Percentiles rank a stretch among this genome's conserved stretches.
These are phyloP conservation scores for Thermophis baileyi DNA, from an alignment of 2,113 vertebrate species.

Conservation along the genomic window DNA sequence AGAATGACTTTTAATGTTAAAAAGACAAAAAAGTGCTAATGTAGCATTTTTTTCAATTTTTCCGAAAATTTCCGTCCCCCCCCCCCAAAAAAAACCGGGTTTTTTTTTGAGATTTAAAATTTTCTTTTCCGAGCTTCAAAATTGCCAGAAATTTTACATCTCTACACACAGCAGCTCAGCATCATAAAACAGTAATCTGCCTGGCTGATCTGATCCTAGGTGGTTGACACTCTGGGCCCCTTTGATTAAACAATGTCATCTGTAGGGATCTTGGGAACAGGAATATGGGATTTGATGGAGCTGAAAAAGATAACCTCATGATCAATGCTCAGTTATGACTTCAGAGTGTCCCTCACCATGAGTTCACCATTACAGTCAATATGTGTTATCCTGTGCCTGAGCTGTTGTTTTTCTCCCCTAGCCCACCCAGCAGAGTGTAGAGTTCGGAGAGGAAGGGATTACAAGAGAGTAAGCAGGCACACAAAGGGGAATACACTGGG, in stretches of 20 bases:
- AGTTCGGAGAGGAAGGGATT: not conserved
- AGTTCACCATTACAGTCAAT: not conserved
- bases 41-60: too few species aligned
- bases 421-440: not conserved
- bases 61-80: too few species aligned
- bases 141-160: too few species aligned
- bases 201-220: not conserved
- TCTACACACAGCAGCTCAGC: not conserved
- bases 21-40: too few species aligned
- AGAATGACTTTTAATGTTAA: too few species aligned
- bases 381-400: not conserved
- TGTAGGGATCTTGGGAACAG: not conserved
- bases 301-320: not conserved
- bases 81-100: too few species aligned
- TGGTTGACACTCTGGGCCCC: not conserved
- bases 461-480: not conserved
- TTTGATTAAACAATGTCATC: not conserved
- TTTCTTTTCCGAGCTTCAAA: too few species aligned
- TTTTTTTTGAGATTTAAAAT: too few species aligned
- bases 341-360: not conserved
- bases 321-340: too few species aligned
- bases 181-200: not conserved
- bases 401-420: not conserved
- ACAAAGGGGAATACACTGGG: not conserved
- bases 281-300: too few species aligned